phyloP scores from a whole-genome alignment of 2,888 invertebrate genomes.

The Lordiphosa fenestrarum region DNA sequence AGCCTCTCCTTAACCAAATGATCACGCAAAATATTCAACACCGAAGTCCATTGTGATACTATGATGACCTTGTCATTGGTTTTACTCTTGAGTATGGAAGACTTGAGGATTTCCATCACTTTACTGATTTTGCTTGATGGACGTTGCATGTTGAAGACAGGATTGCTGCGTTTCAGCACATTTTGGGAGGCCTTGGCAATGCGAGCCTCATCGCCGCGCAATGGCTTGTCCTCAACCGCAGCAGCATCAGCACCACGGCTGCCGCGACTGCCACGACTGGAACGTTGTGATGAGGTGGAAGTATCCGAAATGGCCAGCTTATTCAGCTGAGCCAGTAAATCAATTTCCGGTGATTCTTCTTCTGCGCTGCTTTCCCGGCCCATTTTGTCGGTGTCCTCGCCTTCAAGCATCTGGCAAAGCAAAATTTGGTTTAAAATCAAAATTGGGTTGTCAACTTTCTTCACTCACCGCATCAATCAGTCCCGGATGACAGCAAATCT shows the following conservation, averaged over 20 bases:
- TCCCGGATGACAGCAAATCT: conserved; percentile 94
- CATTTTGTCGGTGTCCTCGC: conserved; percentile 70
- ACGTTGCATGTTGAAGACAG: conserved; percentile 84
- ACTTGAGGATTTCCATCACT: conserved; percentile 82
- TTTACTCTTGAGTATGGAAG: conserved; percentile 81
- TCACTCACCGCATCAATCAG: conserved; percentile 85
- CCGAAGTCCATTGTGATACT: conserved; percentile 96
- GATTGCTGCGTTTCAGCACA: conserved; percentile 85
- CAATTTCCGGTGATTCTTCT: conserved; percentile 81
- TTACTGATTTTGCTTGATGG: conserved; percentile 85
- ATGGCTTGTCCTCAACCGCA: not conserved
- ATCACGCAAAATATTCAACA: conserved; percentile 86
- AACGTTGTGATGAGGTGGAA: conserved; percentile 8
- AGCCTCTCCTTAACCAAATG: conserved; percentile 83
- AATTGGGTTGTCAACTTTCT: too few relatives aligned
- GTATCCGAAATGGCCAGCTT: conserved; percentile 82
- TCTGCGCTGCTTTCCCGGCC: conserved; percentile 73
- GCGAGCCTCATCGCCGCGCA: conserved; percentile 77
- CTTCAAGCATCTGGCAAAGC: conserved; percentile 81
- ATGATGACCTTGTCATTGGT: conserved; percentile 88
- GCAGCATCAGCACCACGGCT: conserved; percentile 1
- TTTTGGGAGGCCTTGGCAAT: conserved; percentile 83
- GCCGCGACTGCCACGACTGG: conserved; percentile 18
- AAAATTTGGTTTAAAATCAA: too few relatives aligned
- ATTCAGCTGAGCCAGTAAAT: conserved; percentile 84